These are phyloP conservation scores for Bombus consobrinus DNA, from an alignment of 1,140 invertebrate species.

Conservation along the genomic window DNA sequence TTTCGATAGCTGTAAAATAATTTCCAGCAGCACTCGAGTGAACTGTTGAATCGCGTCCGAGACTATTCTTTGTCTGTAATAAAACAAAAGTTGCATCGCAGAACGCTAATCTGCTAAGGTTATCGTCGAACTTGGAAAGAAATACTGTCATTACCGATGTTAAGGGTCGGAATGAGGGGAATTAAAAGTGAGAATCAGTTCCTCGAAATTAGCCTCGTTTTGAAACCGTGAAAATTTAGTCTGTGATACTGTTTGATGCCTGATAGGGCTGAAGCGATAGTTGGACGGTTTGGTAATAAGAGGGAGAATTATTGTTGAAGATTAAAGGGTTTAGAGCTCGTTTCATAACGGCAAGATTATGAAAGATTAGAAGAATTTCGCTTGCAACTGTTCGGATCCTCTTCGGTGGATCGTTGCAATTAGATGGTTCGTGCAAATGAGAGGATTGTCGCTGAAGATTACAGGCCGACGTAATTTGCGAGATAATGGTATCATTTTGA, in stretches of 20 bases:
- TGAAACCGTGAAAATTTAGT: not conserved
- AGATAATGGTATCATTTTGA: not conserved
- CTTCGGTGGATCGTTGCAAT: not conserved
- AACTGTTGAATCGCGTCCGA: not conserved
- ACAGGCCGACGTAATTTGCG: not conserved
- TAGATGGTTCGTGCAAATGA: not conserved
- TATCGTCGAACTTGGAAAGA: not conserved
- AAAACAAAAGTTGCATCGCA: no score
- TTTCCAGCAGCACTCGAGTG: not conserved
- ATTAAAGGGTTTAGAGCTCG: slow-evolving; percentile 7
- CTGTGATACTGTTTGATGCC: not conserved
- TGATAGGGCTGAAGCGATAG: not conserved
- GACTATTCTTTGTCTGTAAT: no score
- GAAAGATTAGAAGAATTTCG: slow-evolving; percentile 20
- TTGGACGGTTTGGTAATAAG: not conserved
- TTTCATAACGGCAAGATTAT: slow-evolving; percentile 10
- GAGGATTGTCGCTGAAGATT: not conserved
- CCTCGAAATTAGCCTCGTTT: no score
- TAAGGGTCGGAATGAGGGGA: not conserved
- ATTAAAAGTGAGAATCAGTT: not conserved
- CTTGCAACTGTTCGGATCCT: not conserved
- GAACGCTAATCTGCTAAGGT: no score
- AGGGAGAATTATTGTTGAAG: slow-evolving; percentile 2
- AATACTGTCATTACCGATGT: not conserved
- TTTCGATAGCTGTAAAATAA: slow-evolving; percentile 5